Percentiles rank a stretch among this genome's conserved stretches.
phyloP scores from a whole-genome alignment of 2,113 vertebrate species.

The Myxocyprinus asiaticus region DNA sequence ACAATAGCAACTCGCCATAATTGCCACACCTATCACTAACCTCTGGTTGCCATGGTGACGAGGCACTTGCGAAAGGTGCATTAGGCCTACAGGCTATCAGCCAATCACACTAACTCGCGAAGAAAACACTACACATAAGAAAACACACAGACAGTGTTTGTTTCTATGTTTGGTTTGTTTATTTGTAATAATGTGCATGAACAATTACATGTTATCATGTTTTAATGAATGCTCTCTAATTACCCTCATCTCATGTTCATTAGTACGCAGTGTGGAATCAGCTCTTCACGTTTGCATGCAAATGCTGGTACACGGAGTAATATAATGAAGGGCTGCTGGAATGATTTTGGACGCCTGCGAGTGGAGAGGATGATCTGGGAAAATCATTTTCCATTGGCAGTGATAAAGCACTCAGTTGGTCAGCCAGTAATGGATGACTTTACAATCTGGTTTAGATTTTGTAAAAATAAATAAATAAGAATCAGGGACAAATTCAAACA shows the following conservation, averaged over 20 bases:
- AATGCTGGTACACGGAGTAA: too few relatives aligned
- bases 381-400: too few relatives aligned
- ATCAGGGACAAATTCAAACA: too few relatives aligned
- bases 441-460: too few relatives aligned
- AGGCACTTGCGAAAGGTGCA: slow-evolving; percentile 29
- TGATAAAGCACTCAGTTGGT: too few relatives aligned
- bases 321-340: too few relatives aligned
- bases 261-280: neutral
- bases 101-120: neutral
- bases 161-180: neutral
- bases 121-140: too few relatives aligned
- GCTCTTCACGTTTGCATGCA: neutral
- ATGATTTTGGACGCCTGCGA: too few relatives aligned
- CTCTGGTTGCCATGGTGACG: slow-evolving; percentile 39
- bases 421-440: too few relatives aligned
- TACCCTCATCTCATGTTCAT: neutral
- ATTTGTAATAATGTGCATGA: neutral
- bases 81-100: slow-evolving; percentile 26
- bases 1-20: slow-evolving; percentile 29
- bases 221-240: neutral
- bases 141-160: neutral
- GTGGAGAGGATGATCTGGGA: too few relatives aligned
- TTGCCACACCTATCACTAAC: slow-evolving; percentile 29
- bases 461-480: too few relatives aligned
- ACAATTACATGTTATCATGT: neutral